Conservation (phyloP, 2,888 invertebrate genomes). For the Mythimna ferrago region DNA sequence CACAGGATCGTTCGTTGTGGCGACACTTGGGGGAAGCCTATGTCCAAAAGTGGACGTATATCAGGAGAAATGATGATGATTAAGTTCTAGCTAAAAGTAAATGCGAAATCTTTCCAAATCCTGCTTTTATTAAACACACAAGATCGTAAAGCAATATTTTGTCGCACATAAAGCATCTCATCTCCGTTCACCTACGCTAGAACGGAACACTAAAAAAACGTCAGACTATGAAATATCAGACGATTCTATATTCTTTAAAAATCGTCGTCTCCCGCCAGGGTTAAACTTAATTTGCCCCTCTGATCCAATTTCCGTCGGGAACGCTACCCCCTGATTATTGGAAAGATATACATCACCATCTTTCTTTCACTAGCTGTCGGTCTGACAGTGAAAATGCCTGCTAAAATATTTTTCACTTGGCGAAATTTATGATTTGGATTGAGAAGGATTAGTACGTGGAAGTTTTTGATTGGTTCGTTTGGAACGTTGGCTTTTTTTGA, state of each 20-base stretch:
- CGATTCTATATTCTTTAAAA: constrained; percentile 68
- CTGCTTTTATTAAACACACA: neutral
- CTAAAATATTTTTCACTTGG: constrained; percentile 62
- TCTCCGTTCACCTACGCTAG: constrained; percentile 45
- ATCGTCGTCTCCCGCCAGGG: constrained; percentile 65
- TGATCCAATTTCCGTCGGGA: constrained; percentile 80
- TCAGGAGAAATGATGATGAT: no score
- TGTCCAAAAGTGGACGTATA: no score
- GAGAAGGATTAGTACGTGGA: constrained; percentile 47
- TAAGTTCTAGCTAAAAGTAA: neutral
- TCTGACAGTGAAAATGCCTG: constrained; percentile 60
- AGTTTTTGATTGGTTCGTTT: constrained; percentile 51
- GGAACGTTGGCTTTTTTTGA: neutral
- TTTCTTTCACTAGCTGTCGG: constrained; percentile 61
- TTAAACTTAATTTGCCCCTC: constrained; percentile 80
- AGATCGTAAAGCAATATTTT: constrained; percentile 22
- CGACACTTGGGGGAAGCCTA: no score
- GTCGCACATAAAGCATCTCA: constrained; percentile 28
- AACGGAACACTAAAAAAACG: constrained; percentile 36
- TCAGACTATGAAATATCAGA: constrained; percentile 42
- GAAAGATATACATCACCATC: constrained; percentile 76
- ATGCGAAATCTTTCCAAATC: neutral
- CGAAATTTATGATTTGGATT: constrained; percentile 50
- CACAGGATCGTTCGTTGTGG: no score
- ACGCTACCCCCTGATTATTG: constrained; percentile 76